phyloP scores from a whole-genome alignment of 2,113 vertebrate genomes.

The Brevimyrus niger region DNA sequence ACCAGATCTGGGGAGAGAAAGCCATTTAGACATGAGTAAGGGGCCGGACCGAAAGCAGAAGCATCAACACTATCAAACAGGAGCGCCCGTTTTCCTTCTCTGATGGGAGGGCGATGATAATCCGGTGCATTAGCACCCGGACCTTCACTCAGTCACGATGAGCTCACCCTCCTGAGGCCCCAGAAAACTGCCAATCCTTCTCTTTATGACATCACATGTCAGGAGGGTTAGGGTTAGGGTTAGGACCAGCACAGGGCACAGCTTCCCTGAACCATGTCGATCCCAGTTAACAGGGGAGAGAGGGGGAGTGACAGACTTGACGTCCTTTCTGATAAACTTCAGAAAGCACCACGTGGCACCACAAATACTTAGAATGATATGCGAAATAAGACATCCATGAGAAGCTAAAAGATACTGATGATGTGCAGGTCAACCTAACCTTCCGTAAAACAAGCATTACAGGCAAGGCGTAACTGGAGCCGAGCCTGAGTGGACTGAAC shows the following conservation, averaged over 20 bases:
- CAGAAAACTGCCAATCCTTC: background rate
- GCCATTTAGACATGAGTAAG: conserved; percentile 16
- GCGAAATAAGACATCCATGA: background rate
- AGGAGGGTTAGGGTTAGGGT: too few relatives aligned
- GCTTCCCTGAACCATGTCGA: background rate
- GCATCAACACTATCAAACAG: background rate
- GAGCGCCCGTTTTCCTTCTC: background rate
- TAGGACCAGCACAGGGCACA: background rate
- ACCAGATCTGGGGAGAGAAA: conserved; percentile 81
- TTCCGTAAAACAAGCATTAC: background rate
- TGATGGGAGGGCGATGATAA: background rate
- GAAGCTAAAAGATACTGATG: background rate
- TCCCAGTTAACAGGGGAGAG: background rate
- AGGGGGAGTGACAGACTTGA: background rate
- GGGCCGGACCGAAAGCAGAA: background rate
- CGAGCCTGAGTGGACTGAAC: background rate
- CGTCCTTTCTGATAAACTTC: background rate
- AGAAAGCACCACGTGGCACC: background rate
- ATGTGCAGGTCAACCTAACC: background rate
- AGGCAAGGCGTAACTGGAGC: background rate
- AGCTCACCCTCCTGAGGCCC: background rate
- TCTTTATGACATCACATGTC: background rate
- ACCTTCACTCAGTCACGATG: background rate
- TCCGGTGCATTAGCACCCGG: background rate
- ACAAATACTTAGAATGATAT: background rate